A percentile compares a stretch with the other conserved stretches of the same genome.
Conservation (phyloP, 2,797 vertebrate genomes). For the Sitta carolinensis region DNA sequence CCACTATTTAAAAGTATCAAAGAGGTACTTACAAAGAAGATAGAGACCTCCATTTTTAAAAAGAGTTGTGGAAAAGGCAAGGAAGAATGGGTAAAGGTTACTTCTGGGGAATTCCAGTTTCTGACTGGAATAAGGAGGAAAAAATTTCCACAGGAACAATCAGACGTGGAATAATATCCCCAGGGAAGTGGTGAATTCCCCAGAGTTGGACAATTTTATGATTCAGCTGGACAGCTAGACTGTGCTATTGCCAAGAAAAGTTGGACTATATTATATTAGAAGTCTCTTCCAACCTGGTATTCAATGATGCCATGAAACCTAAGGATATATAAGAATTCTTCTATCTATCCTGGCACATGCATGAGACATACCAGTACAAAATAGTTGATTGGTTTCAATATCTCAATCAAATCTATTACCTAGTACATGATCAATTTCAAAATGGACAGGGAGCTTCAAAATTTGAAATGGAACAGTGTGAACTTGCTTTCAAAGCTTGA, state of each 20-base stretch:
- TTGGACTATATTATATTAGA: neutral
- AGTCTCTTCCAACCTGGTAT: neutral
- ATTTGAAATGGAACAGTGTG: neutral
- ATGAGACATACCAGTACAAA: neutral
- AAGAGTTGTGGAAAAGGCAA: neutral
- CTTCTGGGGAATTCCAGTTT: neutral
- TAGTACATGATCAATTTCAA: neutral
- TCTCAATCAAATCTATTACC: neutral
- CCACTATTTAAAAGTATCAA: neutral
- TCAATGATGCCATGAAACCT: neutral
- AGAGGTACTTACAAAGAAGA: neutral
- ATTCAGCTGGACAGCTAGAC: neutral
- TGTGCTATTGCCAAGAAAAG: neutral
- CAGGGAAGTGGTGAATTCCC: neutral
- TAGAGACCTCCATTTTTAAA: neutral
- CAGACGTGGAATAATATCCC: neutral
- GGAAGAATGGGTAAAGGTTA: neutral
- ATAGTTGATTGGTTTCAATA: neutral
- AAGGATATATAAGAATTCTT: neutral
- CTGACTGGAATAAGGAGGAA: neutral
- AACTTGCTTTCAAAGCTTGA: neutral
- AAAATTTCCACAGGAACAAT: neutral
- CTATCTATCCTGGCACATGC: too few relatives aligned
- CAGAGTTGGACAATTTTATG: neutral
- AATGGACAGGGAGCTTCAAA: neutral